Evolutionary conservation across 2,797 vertebrate species (phyloP).

Genomic region (Gephyroberyx darwinii): DNA sequence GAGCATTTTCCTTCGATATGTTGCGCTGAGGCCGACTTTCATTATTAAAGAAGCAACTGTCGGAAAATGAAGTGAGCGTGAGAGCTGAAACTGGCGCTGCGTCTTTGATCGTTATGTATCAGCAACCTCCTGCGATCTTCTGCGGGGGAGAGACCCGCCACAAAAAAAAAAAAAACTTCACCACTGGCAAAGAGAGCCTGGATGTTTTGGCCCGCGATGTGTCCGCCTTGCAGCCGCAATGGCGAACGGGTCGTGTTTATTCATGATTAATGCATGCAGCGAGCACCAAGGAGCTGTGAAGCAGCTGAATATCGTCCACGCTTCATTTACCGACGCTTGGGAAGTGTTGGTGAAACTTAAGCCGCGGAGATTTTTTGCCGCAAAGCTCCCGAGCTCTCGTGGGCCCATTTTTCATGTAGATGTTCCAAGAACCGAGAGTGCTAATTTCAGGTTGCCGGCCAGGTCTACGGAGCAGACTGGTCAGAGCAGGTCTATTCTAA

Average conservation of each 20-base stretch:
- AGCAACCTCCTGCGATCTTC: too few species aligned
- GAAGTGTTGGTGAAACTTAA: conserved; percentile 19
- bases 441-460: background rate
- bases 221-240: background rate
- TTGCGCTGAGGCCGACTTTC: background rate
- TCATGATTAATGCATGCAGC: background rate
- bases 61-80: too few species aligned
- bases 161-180: background rate
- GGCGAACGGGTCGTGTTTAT: background rate
- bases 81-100: too few species aligned
- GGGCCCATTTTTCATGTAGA: conserved; percentile 13
- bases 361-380: background rate
- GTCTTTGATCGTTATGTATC: too few species aligned
- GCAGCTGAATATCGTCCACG: background rate
- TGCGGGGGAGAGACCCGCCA: background rate
- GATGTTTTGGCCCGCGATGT: too few species aligned
- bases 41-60: background rate
- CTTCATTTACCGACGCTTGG: background rate
- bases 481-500: background rate
- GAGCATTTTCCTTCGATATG: too few species aligned
- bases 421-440: background rate
- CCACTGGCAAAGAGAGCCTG: background rate
- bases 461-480: background rate
- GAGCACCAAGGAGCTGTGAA: conserved; percentile 26
- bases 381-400: background rate